These are phyloP conservation scores for Parazoanthus atlanticus DNA, from an alignment of 92 coral and sea anemone species.

Conservation along the genomic window DNA sequence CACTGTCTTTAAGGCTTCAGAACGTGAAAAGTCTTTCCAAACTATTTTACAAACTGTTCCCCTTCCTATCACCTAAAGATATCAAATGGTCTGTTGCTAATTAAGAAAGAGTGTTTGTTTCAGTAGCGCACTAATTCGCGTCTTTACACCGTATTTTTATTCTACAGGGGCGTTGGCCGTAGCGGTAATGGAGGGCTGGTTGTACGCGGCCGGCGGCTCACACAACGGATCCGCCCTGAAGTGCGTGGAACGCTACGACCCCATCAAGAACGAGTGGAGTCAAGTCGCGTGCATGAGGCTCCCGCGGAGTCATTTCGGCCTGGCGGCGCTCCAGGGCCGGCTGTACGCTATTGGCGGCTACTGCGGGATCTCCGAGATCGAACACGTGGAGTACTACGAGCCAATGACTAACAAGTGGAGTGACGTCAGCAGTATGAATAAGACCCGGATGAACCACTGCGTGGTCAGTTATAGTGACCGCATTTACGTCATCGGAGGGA, in stretches of 20 bases:
- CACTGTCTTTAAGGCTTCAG: too few species aligned
- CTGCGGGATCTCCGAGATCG: constrained; percentile 95
- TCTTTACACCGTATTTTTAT: background rate
- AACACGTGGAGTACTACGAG: constrained; percentile 93
- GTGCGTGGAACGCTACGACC: constrained; percentile 93
- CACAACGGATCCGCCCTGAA: constrained; percentile 97
- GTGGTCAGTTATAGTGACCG: constrained; percentile 82
- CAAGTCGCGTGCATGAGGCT: constrained; percentile 92
- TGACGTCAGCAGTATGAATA: constrained; percentile 91
- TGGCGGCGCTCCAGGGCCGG: constrained; percentile 85
- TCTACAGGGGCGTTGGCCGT: constrained; percentile 81
- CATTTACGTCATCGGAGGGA: constrained; percentile 92
- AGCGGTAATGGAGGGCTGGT: constrained; percentile 95
- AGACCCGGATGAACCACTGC: constrained; percentile 94
- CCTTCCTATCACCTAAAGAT: too few species aligned
- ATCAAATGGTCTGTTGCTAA: too few species aligned
- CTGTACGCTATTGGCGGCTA: constrained; percentile 92
- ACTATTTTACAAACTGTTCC: too few species aligned
- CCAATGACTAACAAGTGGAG: constrained; percentile 97
- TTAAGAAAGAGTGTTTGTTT: too few species aligned
- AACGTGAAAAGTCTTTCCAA: too few species aligned
- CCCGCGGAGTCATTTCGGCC: constrained; percentile 93
- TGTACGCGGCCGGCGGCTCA: constrained; percentile 97
- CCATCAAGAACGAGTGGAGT: constrained; percentile 88
- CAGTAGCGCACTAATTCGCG: too few species aligned